Evolutionary conservation across 2,797 vertebrate species (phyloP).

Genomic region (Schizopygopsis pylzovi): DNA sequence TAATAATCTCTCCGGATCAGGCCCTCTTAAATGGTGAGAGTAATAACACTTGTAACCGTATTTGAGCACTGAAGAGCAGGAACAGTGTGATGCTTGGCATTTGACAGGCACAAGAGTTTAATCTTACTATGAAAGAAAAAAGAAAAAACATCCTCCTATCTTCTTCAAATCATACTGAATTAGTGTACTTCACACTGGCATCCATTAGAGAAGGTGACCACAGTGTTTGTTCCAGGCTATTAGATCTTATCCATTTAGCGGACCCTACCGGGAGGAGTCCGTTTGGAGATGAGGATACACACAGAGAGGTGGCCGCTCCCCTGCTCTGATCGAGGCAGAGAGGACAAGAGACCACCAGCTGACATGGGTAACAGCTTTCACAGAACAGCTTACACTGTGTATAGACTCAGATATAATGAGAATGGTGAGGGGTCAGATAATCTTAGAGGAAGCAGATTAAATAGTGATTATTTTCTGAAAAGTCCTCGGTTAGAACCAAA

Average conservation of each 20-base stretch:
- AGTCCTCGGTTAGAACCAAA: neutral
- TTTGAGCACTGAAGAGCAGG: conserved; percentile 72
- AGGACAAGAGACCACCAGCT: conserved; percentile 78
- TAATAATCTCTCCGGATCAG: conserved; percentile 80
- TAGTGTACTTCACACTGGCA: conserved; percentile 77
- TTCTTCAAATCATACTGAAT: conserved; percentile 73
- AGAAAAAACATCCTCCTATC: conserved; percentile 56
- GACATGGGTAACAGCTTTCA: conserved; percentile 73
- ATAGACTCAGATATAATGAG: conserved; percentile 48
- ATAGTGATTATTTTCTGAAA: conserved; percentile 38
- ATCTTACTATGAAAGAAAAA: conserved; percentile 70
- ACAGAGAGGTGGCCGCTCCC: conserved; percentile 71
- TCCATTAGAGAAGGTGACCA: conserved; percentile 77
- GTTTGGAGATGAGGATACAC: conserved; percentile 81
- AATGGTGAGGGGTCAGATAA: conserved; percentile 48
- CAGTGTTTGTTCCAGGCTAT: conserved; percentile 79
- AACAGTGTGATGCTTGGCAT: conserved; percentile 71
- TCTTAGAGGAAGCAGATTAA: conserved; percentile 45
- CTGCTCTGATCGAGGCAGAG: conserved; percentile 67
- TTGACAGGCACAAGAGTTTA: conserved; percentile 74
- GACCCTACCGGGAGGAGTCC: conserved; percentile 75
- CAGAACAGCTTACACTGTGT: conserved; percentile 43
- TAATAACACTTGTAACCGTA: conserved; percentile 78
- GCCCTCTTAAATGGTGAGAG: conserved; percentile 75
- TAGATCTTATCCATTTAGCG: conserved; percentile 69